Conservation (phyloP, 2,113 vertebrate genomes). For the Bubalus kerabau region DNA sequence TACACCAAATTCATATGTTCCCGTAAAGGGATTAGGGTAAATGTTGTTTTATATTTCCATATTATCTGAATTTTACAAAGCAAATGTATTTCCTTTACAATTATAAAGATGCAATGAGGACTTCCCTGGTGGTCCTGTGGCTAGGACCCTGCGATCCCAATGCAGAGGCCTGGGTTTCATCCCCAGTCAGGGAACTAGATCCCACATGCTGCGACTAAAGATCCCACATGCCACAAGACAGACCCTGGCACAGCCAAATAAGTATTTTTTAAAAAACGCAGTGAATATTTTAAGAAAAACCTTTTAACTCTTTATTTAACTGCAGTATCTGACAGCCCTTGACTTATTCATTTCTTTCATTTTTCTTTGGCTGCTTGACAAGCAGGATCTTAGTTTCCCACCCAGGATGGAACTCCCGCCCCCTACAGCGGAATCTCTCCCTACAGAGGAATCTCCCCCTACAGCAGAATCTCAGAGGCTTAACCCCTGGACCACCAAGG, state of each 20-base stretch:
- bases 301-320: background rate
- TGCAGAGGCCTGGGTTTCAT: background rate
- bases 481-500: background rate
- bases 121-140: background rate
- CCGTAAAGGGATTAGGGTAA: background rate
- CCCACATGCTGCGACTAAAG: background rate
- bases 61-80: background rate
- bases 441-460: background rate
- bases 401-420: background rate
- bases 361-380: background rate
- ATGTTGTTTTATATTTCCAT: background rate
- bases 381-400: background rate
- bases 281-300: background rate
- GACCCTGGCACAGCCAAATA: background rate
- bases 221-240: background rate
- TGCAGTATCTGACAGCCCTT: background rate
- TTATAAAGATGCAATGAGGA: background rate
- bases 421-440: background rate
- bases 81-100: background rate
- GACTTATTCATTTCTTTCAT: background rate
- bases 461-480: background rate
- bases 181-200: background rate
- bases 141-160: background rate
- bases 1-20: background rate
- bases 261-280: background rate